Conservation (phyloP, 1,140 invertebrate species). For the Pissodes strobi region DNA sequence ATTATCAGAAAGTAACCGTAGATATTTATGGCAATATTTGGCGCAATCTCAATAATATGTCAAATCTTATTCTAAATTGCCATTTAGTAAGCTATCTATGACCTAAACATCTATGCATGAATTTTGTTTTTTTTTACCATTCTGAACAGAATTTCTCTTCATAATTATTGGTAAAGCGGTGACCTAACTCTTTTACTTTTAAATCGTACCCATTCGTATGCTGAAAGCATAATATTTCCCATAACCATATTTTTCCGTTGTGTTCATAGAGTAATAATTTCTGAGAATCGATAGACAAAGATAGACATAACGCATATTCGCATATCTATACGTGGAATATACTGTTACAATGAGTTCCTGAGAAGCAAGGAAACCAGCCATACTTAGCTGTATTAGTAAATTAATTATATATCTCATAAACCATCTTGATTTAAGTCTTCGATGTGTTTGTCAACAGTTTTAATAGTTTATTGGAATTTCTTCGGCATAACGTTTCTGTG, state of each 20-base stretch:
- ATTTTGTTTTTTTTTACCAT: too few species aligned
- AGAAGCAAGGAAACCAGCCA: slow-evolving; percentile 20
- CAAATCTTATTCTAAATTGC: too few species aligned
- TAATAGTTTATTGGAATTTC: slow-evolving; percentile 37
- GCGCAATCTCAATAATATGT: too few species aligned
- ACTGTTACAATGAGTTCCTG: slow-evolving; percentile 31
- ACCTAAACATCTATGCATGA: too few species aligned
- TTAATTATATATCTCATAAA: slow-evolving; percentile 39
- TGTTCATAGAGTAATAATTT: slow-evolving; percentile 23
- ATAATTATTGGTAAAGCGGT: too few species aligned
- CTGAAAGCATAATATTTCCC: slow-evolving; percentile 3
- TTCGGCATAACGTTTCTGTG: slow-evolving; percentile 30
- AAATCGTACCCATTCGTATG: slow-evolving; percentile 13
- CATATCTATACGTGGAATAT: slow-evolving; percentile 31
- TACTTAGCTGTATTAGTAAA: slow-evolving; percentile 34
- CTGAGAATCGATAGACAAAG: slow-evolving; percentile 14
- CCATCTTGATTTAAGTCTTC: slow-evolving; percentile 31
- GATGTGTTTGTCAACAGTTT: slow-evolving; percentile 27
- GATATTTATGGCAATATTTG: too few species aligned
- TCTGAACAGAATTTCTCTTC: too few species aligned
- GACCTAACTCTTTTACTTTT: too few species aligned
- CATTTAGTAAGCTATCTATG: too few species aligned
- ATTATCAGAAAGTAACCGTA: too few species aligned
- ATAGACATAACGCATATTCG: slow-evolving; percentile 33
- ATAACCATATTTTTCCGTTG: slow-evolving; percentile 19